Evolutionary conservation across 2,888 invertebrate genomes (phyloP).

Genomic region (Drosophila stalkeri): DNA sequence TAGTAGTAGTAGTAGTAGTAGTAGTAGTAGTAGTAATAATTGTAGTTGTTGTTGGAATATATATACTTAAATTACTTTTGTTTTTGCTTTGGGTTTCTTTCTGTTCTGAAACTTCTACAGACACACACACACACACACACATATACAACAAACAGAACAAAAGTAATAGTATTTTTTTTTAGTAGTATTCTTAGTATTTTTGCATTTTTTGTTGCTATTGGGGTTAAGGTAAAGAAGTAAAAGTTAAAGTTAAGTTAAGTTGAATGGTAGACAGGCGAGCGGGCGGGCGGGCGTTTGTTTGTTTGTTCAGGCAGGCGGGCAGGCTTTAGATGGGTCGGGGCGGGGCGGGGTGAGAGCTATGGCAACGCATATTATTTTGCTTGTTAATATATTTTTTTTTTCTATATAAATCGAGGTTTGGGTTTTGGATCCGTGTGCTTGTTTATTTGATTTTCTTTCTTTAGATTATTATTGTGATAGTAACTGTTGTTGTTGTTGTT

Average conservation of each 20-base stretch:
- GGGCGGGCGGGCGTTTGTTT: slow-evolving; percentile 12
- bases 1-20: slow-evolving; percentile 47
- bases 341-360: slow-evolving; percentile 12
- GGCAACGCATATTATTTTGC: slow-evolving; percentile 24
- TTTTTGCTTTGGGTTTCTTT: slow-evolving; percentile 35
- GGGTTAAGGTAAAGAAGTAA: slow-evolving; percentile 36
- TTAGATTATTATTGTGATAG: slow-evolving; percentile 27
- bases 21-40: slow-evolving; percentile 47
- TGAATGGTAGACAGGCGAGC: slow-evolving; percentile 36
- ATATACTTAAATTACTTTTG: slow-evolving; percentile 16
- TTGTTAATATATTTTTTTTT: slow-evolving; percentile 19
- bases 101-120: slow-evolving; percentile 3
- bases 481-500: slow-evolving; percentile 33
- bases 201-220: slow-evolving; percentile 16
- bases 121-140: slow-evolving; percentile 50
- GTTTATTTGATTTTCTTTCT: slow-evolving; percentile 12
- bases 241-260: slow-evolving; percentile 42
- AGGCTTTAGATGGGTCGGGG: slow-evolving; percentile 6
- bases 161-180: slow-evolving; percentile 37
- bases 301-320: slow-evolving; percentile 23
- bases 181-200: slow-evolving; percentile 21
- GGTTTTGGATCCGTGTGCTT: slow-evolving; percentile 37
- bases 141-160: slow-evolving; percentile 70
- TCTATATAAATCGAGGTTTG: slow-evolving; percentile 17
- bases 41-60: slow-evolving; percentile 52